These are phyloP conservation scores for Patella depressa DNA, from an alignment of 2,888 invertebrate genomes.

Conservation along the genomic window DNA sequence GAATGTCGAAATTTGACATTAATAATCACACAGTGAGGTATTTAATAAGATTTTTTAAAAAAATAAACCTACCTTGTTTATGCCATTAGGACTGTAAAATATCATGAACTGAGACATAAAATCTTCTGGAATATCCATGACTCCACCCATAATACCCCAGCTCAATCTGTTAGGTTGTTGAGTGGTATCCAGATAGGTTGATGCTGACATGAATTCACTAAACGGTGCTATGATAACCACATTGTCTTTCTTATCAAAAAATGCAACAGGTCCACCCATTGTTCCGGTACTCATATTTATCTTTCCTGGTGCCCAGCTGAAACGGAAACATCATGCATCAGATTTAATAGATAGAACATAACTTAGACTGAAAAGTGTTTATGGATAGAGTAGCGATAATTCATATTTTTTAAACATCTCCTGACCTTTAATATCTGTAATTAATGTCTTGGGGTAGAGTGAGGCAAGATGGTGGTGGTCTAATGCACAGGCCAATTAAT, in stretches of 20 bases:
- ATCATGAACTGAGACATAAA: background rate
- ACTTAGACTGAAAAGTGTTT: too few relatives aligned
- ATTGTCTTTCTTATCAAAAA: background rate
- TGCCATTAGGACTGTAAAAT: background rate
- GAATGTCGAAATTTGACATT: too few relatives aligned
- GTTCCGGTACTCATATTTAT: background rate
- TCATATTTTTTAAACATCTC: too few relatives aligned
- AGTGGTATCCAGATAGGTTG: conserved; percentile 16
- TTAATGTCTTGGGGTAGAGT: too few relatives aligned
- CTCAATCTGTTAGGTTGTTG: conserved; percentile 22
- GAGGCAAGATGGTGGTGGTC: too few relatives aligned
- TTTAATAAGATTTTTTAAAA: background rate
- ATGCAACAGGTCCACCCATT: background rate
- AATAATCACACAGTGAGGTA: too few relatives aligned
- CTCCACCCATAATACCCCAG: background rate
- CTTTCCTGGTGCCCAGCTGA: background rate
- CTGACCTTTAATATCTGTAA: too few relatives aligned
- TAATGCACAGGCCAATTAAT: too few relatives aligned
- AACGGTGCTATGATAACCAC: background rate
- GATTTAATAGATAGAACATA: too few relatives aligned
- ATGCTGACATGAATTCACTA: background rate
- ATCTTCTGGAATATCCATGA: background rate
- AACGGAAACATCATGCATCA: background rate
- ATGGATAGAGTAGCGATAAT: too few relatives aligned
- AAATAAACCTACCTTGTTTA: background rate